Base-by-base conservation (phyloP, 2,888 invertebrate genomes). In the Drosophila subquinaria region DNA sequence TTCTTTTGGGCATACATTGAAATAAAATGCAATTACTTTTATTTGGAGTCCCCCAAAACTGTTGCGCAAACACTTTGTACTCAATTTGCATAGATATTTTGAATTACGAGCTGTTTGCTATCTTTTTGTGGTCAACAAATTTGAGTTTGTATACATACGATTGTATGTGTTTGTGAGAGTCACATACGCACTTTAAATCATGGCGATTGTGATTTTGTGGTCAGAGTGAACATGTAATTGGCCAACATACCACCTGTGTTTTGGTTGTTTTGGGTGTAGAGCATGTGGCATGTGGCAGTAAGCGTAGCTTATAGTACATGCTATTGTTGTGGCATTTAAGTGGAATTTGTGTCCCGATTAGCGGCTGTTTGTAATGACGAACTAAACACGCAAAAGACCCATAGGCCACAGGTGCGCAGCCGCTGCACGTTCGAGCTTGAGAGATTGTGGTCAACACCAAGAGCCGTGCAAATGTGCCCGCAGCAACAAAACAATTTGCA, bases 11-110 rank as follows among this genome's bases (percentile, higher is more conserved):
- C 69, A 69, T 57, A 59, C 61, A 63, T 70, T 81, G 71, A 76
- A 83, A 90, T 86, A 79, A 89, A 90, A 69, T 79, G 75, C 82
- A 81, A 90, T 88, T 83, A 88, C 83, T 79, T 78, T 74, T 78
- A 74, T 79, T 73, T 69, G 43, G 43, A 40, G 51, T 9, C 13
- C 20, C 36, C 38, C 51, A 45, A 74, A 76, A 83, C 79, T 88
- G 76, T 67, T 79, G 85, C 68, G 67, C 71, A 74, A 76, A 76
- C 74, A 84, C 72, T 79, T 72, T 67, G 53, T 69, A 60, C 53
- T 42, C 50, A 63, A 81, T 78, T 78, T 79, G 66, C 74, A 78
- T 74, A 69, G 68, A 68, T 42, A 73, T 53, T 69, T 65, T 68
- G 73, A 68, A 57, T 61, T 47, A 61, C 72, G 64, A 63, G 67